phyloP scores from a whole-genome alignment of 2,113 vertebrate species.

The Centrocercus urophasianus region DNA sequence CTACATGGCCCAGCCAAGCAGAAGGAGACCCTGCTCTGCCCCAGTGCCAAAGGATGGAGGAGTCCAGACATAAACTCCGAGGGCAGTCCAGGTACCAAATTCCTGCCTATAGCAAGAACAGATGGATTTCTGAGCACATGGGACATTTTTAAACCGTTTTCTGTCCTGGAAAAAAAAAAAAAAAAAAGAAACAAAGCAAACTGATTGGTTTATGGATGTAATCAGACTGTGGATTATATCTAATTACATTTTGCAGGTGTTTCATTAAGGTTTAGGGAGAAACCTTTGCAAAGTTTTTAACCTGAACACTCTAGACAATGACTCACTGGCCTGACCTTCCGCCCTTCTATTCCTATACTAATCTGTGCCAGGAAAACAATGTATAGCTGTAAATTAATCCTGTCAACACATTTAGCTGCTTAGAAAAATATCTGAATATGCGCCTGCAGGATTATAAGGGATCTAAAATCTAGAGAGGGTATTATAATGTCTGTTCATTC shows the following conservation, averaged over 20 bases:
- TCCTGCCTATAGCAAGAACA: neutral
- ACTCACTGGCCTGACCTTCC: neutral
- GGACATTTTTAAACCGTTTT: neutral
- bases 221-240: neutral
- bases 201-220: neutral
- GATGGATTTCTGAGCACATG: neutral
- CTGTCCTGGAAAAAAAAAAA: neutral
- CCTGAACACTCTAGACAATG: neutral
- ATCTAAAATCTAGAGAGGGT: neutral
- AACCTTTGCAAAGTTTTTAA: neutral
- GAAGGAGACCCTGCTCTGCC: neutral
- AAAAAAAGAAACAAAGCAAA: no score
- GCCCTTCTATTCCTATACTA: slow-evolving; percentile 18
- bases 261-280: slow-evolving; percentile 3
- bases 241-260: neutral
- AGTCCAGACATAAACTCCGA: neutral
- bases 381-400: slow-evolving; percentile 30
- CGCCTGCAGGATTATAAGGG: slow-evolving; percentile 48
- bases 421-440: slow-evolving; percentile 22
- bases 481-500: slow-evolving; percentile 27
- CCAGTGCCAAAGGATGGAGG: neutral
- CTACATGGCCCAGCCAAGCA: neutral
- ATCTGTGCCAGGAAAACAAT: neutral
- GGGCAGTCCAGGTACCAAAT: neutral
- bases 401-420: slow-evolving; percentile 10